Base-by-base conservation (phyloP, 2,797 vertebrate species). In the Halcyon chelicuti region DNA sequence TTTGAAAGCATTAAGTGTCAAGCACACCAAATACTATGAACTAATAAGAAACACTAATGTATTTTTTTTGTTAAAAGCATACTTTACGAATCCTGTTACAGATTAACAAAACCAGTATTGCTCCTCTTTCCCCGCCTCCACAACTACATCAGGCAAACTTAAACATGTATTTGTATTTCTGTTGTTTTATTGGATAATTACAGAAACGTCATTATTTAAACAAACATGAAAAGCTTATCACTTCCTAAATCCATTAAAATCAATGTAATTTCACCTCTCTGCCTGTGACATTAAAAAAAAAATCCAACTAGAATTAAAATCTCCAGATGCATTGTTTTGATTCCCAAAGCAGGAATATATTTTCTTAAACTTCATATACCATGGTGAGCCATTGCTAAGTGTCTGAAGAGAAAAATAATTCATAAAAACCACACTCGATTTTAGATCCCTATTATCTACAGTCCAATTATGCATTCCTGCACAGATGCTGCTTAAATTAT, bases 381-480 rank as follows among this genome's bases (percentile, higher is more conserved):
- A 5, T 1, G 21, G 60, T 29, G 63, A 92, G 88, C 74, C 90
- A 76, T 26, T 73, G 40, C 58, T 94, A 92, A 92, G 80, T 47
- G 60, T 42, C 85, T 88, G 76, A 74, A 47, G 67, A 92, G 72
- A 89, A 96, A 94, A 88, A 94, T 88, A 58, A 95, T 95, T 95
- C 81, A 70, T 77, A 85, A 83, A 92, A 77, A 82, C 37, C 63
- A 65, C 83, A 77, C 74, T 89, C 83, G 86, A 90, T 96, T 94
- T 95, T 62, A 86, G 86, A 85, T 78, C 93, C 76, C 94, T 93
- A 94, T 95, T 95, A 96, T 73, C 94, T 73, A 76, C 65, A 81
- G 78, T 68, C 86, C 90, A 97, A 97, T 95, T 93, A 96, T 95
- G 76, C 93, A 95, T 94, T 96, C 91, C 91, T 91, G 86, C 94